Base-by-base conservation (phyloP, 1,140 invertebrate species). In the Melitaea cinxia region DNA sequence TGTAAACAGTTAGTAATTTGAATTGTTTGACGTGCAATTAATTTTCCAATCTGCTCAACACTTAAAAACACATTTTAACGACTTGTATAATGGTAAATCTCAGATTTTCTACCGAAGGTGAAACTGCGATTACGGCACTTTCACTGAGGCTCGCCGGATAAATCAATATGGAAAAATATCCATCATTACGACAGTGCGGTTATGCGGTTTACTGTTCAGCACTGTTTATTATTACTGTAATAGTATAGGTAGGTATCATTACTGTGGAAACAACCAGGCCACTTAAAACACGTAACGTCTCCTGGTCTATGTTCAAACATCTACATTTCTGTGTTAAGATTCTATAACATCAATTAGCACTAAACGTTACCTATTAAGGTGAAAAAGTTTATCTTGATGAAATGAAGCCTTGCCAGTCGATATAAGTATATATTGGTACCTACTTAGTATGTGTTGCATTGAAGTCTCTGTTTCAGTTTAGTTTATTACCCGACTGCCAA, bases 91-190 rank as follows among this genome's bases (percentile, higher is more conserved):
- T 45, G 23, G 28, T 19, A 30, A 26, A 56, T 49, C 61, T 35
- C 23, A n/a, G 61, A 15, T 64, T 64, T 64, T 56, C 61, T 47
- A 24, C 3, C 53, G 26, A 64, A 56, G 53, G 53, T 49, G 61
- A 64, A 64, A 64, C 21, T 37, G 53, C 28, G 28, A 59, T 54
- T 45, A 33, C 19, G 21, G 23, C 24, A 64, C 61, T 64, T 64
- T 64, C 61, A 26, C 61, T 53, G 39, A 45, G 39, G n/a, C 39
- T 45, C 42, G 56, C n/a, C 56, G 53, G 61, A 64, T 64, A 37
- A 42, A 49, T 49, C 26, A 30, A 42, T 50, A 56, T 56, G 53
- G 42, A 64, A 56, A 56, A 64, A 64, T 64, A 56, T 56, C 52
- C 42, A 45, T 59, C 42, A 59, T 59, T 49, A 59, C 28, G 2